Base-by-base conservation (phyloP, 2,113 vertebrate genomes). In the Cariama cristata region DNA sequence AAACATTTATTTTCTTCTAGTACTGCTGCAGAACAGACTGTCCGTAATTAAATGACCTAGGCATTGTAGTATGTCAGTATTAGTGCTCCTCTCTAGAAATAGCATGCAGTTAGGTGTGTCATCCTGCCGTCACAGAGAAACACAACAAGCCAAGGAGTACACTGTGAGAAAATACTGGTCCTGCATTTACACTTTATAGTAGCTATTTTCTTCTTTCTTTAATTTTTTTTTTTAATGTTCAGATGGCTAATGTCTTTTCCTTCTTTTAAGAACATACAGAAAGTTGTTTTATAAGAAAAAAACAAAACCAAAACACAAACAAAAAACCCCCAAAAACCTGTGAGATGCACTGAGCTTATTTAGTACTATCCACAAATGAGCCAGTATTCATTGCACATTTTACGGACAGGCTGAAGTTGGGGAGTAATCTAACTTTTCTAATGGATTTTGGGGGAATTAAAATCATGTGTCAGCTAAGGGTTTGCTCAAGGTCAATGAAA, bases 401-500 rank as follows among this genome's bases (percentile, higher is more conserved):
- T 94, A 93, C 22, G 28, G 75, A 75, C 15, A 82, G 14, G 30
- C 19, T 89, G 14, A 75, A 93, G 30, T 11, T 75, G 27, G 35
- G 64, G 64, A 89, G 20, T 73, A 91, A 95, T 91, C 8, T 68
- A 66, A 91, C 23, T 72, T 91, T 79, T 35, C 23, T 1, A 81
- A 86, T 67, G 38, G 63, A 74, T 91, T 86, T 91, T 75, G 88
- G 84, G 59, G 59, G 79, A 92, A 59, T 20, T 69, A 69, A 76
- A 95, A 84, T 76, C 12, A 77, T 4, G 12, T 67, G 33, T 45
- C 38, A 88, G 50, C 56, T 69, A 77, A 62, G n/a, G 59, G 30
- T 66, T 90, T 88, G 44, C 33, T 75, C 40, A 93, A 91, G 60
- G 66, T 87, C 91, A 96, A 18, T 47, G 30, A 64, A 79, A 86